Evolutionary conservation across 2,888 invertebrate genomes (phyloP), one percentile per base, ranked within the genome.

Genomic region (Ornithoptera priamus): DNA sequence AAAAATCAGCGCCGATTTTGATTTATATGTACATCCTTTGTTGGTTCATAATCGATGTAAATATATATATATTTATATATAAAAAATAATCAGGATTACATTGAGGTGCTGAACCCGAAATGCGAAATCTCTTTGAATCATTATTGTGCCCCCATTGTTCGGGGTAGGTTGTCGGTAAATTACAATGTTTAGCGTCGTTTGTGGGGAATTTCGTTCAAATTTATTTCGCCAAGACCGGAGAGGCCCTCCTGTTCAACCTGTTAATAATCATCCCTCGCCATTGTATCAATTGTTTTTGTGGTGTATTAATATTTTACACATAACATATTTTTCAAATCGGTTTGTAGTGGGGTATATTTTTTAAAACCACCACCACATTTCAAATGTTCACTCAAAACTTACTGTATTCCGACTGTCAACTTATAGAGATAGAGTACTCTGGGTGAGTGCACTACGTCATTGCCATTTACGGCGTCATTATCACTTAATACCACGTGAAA

Each of bases 171-270:
- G 72, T 60, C 72, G 68, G 72, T 74, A 73, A 76, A 76, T 76
- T 74, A 72, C 72, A 69, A 72, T 75, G 74, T 75, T 75, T 75
- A 75, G 72, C 68, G 69, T 65, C 50, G 50, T 50, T 50, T 30
- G 67, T 63, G 50, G 62, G 53, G 64, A 71, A 71, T 72, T 74
- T 70, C 65, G 68, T 50, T 17, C 50, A 72, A 74, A 76, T 75
- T 75, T 76, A 76, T 76, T 74, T 74, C 69, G 50, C 62, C 72
- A 72, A 72, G 73, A 75, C 71, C 73, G 62, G 65, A 65, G 72
- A 39, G 39, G 7, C 50, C 18, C 17, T 17, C 5, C 17, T 50
- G 15, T 50, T 50, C 50, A 50, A 50, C 50, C 50, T 50, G 18
- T 50, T 15, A 50, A 50, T 50, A 17, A 50, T 50, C 18, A 50